Conservation (phyloP, 1,140 invertebrate genomes). For the Rhagoletis pomonella region DNA sequence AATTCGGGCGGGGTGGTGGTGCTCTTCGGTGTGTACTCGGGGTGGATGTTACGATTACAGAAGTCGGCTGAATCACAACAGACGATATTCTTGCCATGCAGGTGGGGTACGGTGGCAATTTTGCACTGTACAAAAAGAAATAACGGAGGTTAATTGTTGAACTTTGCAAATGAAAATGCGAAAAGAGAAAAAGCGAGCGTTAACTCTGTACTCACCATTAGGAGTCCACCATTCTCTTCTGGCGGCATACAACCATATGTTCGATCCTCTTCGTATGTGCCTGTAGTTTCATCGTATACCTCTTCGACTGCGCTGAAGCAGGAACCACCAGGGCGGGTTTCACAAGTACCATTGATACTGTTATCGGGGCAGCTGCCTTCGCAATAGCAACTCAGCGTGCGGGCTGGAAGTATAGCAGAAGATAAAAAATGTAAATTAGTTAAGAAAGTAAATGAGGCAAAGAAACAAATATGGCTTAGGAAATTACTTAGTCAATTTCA, state of each 20-base stretch:
- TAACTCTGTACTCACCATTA: slow-evolving; percentile 80
- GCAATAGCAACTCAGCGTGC: slow-evolving; percentile 83
- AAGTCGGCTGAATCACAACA: slow-evolving; percentile 88
- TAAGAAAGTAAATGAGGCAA: background rate
- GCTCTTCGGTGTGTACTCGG: slow-evolving; percentile 80
- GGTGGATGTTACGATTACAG: slow-evolving; percentile 87
- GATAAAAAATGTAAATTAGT: background rate
- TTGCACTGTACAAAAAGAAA: slow-evolving; percentile 84
- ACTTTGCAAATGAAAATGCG: background rate
- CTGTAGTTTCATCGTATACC: slow-evolving; percentile 81
- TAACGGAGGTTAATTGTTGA: background rate
- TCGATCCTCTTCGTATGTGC: slow-evolving; percentile 80
- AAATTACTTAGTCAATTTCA: too few relatives aligned
- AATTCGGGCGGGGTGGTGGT: slow-evolving; percentile 75
- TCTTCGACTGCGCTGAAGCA: slow-evolving; percentile 92
- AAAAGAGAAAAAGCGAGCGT: background rate
- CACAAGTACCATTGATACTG: slow-evolving; percentile 83
- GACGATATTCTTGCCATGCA: slow-evolving; percentile 85
- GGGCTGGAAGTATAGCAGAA: slow-evolving; percentile 74
- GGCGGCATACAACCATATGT: slow-evolving; percentile 92
- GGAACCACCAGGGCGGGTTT: slow-evolving; percentile 83
- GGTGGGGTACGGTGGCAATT: slow-evolving; percentile 86
- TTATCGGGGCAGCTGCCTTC: slow-evolving; percentile 84
- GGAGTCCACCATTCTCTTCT: slow-evolving; percentile 86
- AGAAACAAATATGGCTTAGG: background rate